Conservation (phyloP, 1,140 invertebrate genomes). For the Drosophila azteca region DNA sequence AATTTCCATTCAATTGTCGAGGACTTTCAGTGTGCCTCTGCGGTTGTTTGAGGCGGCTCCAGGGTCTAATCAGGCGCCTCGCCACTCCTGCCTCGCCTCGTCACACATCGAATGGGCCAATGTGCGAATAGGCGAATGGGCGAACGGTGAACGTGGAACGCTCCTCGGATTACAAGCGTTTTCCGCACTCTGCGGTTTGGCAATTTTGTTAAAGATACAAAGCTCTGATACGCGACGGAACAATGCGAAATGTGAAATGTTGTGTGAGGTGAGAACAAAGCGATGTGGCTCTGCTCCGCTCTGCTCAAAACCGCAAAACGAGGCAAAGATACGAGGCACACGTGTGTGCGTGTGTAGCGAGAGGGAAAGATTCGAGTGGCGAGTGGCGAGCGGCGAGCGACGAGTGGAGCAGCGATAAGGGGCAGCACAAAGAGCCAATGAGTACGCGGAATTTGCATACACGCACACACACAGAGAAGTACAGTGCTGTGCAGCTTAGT, state of each 20-base stretch:
- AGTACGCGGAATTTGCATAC: constrained; percentile 39
- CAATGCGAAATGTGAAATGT: constrained; percentile 32
- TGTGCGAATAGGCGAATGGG: too few species aligned
- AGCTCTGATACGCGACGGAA: constrained; percentile 57
- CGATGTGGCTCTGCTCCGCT: constrained; percentile 19
- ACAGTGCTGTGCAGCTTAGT: background rate
- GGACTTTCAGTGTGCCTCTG: constrained; percentile 32
- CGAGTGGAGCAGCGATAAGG: constrained; percentile 28
- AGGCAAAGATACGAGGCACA: background rate
- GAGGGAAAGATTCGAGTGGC: constrained; percentile 1
- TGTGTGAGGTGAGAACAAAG: constrained; percentile 72
- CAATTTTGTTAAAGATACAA: constrained; percentile 79
- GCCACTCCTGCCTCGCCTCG: constrained; percentile 18
- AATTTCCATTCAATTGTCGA: constrained; percentile 32
- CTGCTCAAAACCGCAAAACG: constrained; percentile 27
- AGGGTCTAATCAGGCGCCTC: constrained; percentile 55
- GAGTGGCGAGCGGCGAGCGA: background rate
- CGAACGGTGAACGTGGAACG: background rate
- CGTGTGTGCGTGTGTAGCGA: background rate
- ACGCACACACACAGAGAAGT: constrained; percentile 1
- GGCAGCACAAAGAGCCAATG: constrained; percentile 31
- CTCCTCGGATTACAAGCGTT: constrained; percentile 54
- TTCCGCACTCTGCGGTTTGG: constrained; percentile 63
- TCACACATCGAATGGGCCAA: too few species aligned
- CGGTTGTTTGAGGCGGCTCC: constrained; percentile 37